Evolutionary conservation across 2,113 vertebrate species (phyloP).

Genomic region (Lethenteron camtschaticum): DNA sequence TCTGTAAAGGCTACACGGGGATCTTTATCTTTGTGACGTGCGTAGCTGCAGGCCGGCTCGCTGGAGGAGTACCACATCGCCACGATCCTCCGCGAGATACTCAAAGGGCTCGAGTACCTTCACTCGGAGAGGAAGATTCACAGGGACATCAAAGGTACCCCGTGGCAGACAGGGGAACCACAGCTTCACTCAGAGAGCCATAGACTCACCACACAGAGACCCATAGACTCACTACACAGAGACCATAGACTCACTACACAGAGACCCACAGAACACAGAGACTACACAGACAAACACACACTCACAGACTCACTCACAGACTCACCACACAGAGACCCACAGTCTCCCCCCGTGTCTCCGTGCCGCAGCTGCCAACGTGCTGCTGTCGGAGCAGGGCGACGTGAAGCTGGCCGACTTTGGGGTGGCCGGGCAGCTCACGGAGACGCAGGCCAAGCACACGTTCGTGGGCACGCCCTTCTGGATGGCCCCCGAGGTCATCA

Average conservation of each 20-base stretch:
- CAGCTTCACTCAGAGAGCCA: constrained; percentile 1
- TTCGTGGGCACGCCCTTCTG: constrained; percentile 68
- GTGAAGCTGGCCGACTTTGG: constrained; percentile 83
- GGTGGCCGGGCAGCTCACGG: constrained; percentile 65
- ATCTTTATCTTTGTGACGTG: not conserved
- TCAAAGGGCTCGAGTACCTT: constrained; percentile 63
- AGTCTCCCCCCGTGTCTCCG: no score
- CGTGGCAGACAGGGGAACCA: not conserved
- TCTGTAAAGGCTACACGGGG: no score
- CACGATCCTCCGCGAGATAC: constrained; percentile 62
- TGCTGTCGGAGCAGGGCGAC: constrained; percentile 62
- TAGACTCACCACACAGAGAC: no score
- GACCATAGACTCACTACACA: no score
- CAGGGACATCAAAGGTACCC: constrained; percentile 58
- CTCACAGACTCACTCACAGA: no score
- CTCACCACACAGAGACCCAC: no score
- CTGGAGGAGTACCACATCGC: constrained; percentile 69
- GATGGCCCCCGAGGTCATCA: constrained; percentile 88
- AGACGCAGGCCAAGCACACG: constrained; percentile 78
- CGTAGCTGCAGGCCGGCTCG: constrained; percentile 45
- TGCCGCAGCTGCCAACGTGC: constrained; percentile 48
- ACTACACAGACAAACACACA: no score
- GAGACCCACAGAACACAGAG: no score
- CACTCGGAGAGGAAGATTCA: constrained; percentile 76
- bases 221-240: no score